A percentile compares a stretch with the other conserved stretches of the same genome.
Conservation (phyloP, 2,113 vertebrate genomes). For the Dasyornis broadbenti region DNA sequence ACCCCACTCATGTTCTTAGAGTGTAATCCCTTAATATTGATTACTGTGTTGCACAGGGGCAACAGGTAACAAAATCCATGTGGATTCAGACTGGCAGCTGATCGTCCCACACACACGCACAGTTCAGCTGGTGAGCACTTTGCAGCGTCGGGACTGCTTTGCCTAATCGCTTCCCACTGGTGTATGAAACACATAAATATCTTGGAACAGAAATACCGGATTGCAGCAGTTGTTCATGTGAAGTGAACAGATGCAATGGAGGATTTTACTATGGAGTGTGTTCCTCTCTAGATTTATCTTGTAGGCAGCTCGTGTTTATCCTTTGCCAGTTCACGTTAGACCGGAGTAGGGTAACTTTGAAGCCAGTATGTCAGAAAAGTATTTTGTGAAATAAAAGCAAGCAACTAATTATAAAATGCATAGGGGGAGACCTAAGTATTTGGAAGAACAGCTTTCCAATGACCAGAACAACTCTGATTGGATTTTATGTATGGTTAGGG, state of each 20-base stretch:
- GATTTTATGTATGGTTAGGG: not conserved
- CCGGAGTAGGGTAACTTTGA: not conserved
- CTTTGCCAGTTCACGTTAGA: not conserved
- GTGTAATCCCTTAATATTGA: slow-evolving; percentile 69
- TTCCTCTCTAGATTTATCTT: slow-evolving; percentile 9
- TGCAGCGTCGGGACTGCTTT: not conserved
- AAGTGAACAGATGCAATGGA: slow-evolving; percentile 38
- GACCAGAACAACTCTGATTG: not conserved
- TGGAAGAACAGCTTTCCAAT: not conserved
- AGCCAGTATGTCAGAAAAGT: not conserved
- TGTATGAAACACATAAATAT: slow-evolving; percentile 6
- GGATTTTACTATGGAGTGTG: not conserved
- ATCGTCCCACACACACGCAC: slow-evolving; percentile 48
- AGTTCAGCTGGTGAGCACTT: slow-evolving; percentile 32
- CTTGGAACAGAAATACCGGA: not conserved
- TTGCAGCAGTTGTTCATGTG: slow-evolving; percentile 46
- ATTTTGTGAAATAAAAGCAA: slow-evolving; percentile 2
- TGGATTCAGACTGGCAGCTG: slow-evolving; percentile 46
- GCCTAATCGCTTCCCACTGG: not conserved
- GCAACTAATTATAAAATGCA: not conserved
- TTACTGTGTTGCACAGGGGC: slow-evolving; percentile 57
- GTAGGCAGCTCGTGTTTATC: not conserved
- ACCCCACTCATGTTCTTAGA: slow-evolving; percentile 62
- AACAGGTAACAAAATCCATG: slow-evolving; percentile 66
- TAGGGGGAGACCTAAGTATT: not conserved